phyloP scores from a whole-genome alignment of 1,140 invertebrate genomes.

The Brachionus koreanus region DNA sequence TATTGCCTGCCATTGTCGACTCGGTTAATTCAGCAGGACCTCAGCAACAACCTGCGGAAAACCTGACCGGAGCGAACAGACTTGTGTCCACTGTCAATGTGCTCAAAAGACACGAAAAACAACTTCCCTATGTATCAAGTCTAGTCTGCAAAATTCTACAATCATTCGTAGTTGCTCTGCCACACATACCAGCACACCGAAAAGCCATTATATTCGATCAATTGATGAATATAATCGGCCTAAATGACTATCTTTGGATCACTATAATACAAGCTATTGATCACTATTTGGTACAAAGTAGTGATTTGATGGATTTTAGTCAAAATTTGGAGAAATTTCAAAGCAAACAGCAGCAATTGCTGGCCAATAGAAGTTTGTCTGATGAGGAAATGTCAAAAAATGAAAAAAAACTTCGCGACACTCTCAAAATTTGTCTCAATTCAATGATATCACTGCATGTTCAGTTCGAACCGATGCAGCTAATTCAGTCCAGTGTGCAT shows the following conservation, averaged over 20 bases:
- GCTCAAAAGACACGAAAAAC: constrained; percentile 41
- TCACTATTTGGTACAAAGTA: constrained; percentile 31
- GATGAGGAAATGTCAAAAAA: neutral
- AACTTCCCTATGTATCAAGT: constrained; percentile 49
- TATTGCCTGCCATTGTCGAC: constrained; percentile 25
- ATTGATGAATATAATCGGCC: constrained; percentile 69
- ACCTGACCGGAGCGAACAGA: neutral
- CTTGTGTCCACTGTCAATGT: neutral
- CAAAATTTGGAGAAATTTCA: constrained; percentile 39
- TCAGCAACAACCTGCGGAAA: neutral
- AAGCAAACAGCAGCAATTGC: constrained; percentile 2
- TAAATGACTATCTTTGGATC: constrained; percentile 69
- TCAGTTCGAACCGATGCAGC: constrained; percentile 24
- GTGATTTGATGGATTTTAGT: constrained; percentile 22
- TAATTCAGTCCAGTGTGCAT: constrained; percentile 21
- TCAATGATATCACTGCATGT: constrained; percentile 22
- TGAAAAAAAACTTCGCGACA: constrained; percentile 37
- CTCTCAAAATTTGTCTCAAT: neutral
- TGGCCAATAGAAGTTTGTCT: neutral
- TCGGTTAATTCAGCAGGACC: neutral
- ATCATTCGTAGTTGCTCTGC: constrained; percentile 79
- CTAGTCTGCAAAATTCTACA: constrained; percentile 68
- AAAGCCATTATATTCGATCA: constrained; percentile 74
- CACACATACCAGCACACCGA: constrained; percentile 83
- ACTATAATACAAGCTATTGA: constrained; percentile 51